A percentile compares a stretch with the other conserved stretches of the same genome.
Evolutionary conservation across 1,140 invertebrate genomes (phyloP).

Genomic region (Luehdorfia chinensis): DNA sequence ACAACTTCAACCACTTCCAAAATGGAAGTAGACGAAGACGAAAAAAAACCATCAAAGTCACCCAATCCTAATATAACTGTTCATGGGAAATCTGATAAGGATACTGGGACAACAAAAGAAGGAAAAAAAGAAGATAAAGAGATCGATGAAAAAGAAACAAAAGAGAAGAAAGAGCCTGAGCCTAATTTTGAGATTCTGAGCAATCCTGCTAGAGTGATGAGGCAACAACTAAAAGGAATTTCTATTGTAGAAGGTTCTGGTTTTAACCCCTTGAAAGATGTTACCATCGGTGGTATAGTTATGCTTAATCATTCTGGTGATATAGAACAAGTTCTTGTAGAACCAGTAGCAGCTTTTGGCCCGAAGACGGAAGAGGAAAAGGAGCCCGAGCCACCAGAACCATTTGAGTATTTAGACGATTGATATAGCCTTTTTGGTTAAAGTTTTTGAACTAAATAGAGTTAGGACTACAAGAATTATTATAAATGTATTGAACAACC

Average conservation of each 20-base stretch:
- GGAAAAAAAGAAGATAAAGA: conserved; percentile 77
- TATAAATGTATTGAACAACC: conserved; percentile 49
- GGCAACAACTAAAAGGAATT: conserved; percentile 94
- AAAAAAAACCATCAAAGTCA: conserved; percentile 79
- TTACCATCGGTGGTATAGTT: conserved; percentile 96
- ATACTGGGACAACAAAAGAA: conserved; percentile 64
- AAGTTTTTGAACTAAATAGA: conserved; percentile 29
- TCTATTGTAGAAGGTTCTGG: conserved; percentile 87
- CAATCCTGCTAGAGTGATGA: conserved; percentile 96
- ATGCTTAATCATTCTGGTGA: conserved; percentile 92
- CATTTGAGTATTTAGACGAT: conserved; percentile 96
- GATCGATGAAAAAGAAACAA: conserved; percentile 76
- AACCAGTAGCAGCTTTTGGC: conserved; percentile 95
- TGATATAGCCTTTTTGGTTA: conserved; percentile 60
- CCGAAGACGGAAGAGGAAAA: conserved; percentile 96
- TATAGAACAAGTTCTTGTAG: conserved; percentile 92
- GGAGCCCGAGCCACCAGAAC: conserved; percentile 97
- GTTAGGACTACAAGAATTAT: conserved; percentile 38
- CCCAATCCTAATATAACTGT: conserved; percentile 79
- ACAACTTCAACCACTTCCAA: conserved; percentile 79
- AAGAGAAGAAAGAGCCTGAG: conserved; percentile 90
- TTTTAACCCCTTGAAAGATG: conserved; percentile 93
- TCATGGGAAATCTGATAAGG: conserved; percentile 77
- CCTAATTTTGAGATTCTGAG: conserved; percentile 93
- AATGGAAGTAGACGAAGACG: conserved; percentile 85